Base-by-base conservation (phyloP, 2,888 invertebrate genomes). In the Eurois occulta region DNA sequence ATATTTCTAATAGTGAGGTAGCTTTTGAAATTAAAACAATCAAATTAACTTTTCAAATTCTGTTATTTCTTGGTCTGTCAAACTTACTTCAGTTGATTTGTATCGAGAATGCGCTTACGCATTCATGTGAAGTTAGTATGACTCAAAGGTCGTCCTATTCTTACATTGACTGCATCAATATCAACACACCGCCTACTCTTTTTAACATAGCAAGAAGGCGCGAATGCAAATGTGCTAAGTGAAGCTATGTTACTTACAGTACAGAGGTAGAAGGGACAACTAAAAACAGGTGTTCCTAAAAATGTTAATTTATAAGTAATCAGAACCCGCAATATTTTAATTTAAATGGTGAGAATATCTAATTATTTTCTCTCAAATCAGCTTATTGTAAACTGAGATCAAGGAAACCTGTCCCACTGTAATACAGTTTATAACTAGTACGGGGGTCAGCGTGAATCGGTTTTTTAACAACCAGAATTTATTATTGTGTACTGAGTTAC, bases 121-220 rank as follows among this genome's bases (percentile, higher is more conserved):
- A 68, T 55, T 2, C 38, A 38, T 21, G 38, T 55, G 43, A 46
- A 66, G 35, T 66, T 73, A 21, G 32, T 62, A 13, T 38, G 21
- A 32, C n/a, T 21, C 43, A 67, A 74, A 67, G 43, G 41, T 11
- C 11, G 13, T 41, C 11, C 41, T 41, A 13, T 41, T 41, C 41
- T 41, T 41, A 41, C 52, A 38, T 60, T 43, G 41, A 43, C 43
- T 24, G 35, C 41, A n/a, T 55, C 11, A 78, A 65, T 28, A 6
- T 32, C n/a, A 48, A 21, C 13, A 28, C 41, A 28, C 6, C 81
- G 66, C 79, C 81, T 81, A 16, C n/a, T 32, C 7, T n/a, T 32
- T 62, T 67, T 21, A 1, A 55, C 8, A 75, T 81, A 60, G 81
- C 75, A 81, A 62, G 16, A 52, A 21, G 24, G 8, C 13, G n/a